phyloP scores from a whole-genome alignment of 2,888 invertebrate genomes.

The Trissolcus japonicus region DNA sequence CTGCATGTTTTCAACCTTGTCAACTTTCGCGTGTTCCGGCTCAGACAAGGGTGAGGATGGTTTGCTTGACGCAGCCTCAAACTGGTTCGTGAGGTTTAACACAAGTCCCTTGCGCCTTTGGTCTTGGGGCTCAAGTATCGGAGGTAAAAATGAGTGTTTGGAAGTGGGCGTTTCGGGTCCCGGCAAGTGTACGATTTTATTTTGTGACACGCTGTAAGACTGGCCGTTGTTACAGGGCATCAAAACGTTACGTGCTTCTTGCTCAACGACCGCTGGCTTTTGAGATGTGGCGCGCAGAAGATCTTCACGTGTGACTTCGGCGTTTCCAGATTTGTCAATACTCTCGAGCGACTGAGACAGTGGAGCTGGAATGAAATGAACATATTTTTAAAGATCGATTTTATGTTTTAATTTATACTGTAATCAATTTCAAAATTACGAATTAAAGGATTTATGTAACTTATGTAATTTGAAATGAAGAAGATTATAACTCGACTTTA shows the following conservation, averaged over 20 bases:
- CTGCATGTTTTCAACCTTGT: conserved; percentile 36
- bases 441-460: too few relatives aligned
- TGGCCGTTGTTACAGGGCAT: conserved; percentile 91
- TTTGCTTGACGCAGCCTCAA: conserved; percentile 77
- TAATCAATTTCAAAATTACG: too few relatives aligned
- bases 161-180: conserved; percentile 77
- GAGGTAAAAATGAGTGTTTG: conserved; percentile 81
- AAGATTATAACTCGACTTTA: too few relatives aligned
- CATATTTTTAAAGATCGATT: neutral
- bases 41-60: conserved; percentile 69
- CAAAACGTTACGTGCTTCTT: conserved; percentile 85
- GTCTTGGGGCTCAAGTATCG: conserved; percentile 81
- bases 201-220: conserved; percentile 92
- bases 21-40: conserved; percentile 37
- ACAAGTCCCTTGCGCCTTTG: conserved; percentile 77
- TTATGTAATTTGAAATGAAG: too few relatives aligned
- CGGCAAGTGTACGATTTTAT: conserved; percentile 90
- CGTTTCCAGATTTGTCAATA: conserved; percentile 75
- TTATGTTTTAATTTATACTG: too few relatives aligned
- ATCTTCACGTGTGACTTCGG: conserved; percentile 72
- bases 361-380: conserved; percentile 73
- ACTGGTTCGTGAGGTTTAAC: conserved; percentile 79
- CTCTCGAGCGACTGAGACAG: conserved; percentile 84
- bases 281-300: conserved; percentile 70
- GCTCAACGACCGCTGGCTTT: conserved; percentile 76